Conservation (phyloP, 2,888 invertebrate species). For the Octodonta nipae region DNA sequence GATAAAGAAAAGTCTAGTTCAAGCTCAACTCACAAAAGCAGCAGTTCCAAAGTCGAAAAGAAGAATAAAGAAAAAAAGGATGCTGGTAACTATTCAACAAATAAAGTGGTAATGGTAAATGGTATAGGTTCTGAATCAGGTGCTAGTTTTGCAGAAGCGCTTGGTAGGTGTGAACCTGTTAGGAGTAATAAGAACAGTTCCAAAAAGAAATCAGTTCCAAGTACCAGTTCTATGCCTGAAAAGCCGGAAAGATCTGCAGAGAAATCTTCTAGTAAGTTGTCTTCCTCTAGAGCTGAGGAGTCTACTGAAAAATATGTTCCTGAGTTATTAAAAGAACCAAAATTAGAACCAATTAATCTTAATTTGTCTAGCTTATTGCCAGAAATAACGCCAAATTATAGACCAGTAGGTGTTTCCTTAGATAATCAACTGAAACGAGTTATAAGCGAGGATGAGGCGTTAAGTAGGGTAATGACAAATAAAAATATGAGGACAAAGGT, state of each 20-base stretch:
- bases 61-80: slow-evolving; percentile 16
- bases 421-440: slow-evolving; percentile 37
- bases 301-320: slow-evolving; percentile 39
- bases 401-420: slow-evolving; percentile 43
- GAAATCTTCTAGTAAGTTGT: too few relatives aligned
- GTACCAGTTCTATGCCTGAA: slow-evolving; percentile 13
- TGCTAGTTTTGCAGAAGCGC: slow-evolving; percentile 72
- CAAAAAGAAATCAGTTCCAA: slow-evolving; percentile 9
- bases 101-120: slow-evolving; percentile 33
- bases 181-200: slow-evolving; percentile 29
- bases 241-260: slow-evolving; percentile 72
- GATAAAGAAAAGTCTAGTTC: slow-evolving; percentile 8
- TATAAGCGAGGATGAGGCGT: slow-evolving; percentile 53
- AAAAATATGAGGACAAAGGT: slow-evolving; percentile 79
- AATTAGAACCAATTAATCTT: slow-evolving; percentile 49
- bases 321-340: slow-evolving; percentile 43
- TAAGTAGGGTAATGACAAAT: slow-evolving; percentile 61
- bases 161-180: slow-evolving; percentile 57
- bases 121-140: slow-evolving; percentile 53
- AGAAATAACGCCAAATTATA: slow-evolving; percentile 70
- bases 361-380: slow-evolving; percentile 56
- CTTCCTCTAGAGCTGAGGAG: slow-evolving; percentile 85
- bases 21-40: slow-evolving; percentile 8
- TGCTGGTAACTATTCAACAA: background rate
- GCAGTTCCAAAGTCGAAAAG: slow-evolving; percentile 2